Evolutionary conservation across 2,888 invertebrate genomes (phyloP).

Genomic region (Oscheius onirici): DNA sequence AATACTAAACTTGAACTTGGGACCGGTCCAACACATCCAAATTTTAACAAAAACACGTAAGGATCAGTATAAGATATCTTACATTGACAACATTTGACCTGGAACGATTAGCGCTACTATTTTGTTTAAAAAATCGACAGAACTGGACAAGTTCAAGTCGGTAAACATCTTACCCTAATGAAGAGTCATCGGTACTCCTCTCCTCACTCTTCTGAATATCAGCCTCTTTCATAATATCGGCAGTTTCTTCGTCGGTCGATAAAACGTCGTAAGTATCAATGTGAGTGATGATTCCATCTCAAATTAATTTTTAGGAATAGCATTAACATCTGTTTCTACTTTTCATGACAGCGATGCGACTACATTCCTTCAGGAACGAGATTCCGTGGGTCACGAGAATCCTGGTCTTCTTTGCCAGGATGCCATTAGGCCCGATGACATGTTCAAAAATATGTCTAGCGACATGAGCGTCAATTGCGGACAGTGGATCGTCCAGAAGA

Average conservation of each 20-base stretch:
- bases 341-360: slow-evolving; percentile 88
- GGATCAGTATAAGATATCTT: no score
- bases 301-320: background rate
- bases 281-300: slow-evolving; percentile 52
- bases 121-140: background rate
- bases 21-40: no score
- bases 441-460: slow-evolving; percentile 82
- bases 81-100: no score
- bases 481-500: slow-evolving; percentile 91
- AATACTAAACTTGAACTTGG: no score
- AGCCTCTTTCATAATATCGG: slow-evolving; percentile 48
- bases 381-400: slow-evolving; percentile 94
- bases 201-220: slow-evolving; percentile 39
- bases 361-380: slow-evolving; percentile 89
- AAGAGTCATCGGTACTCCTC: slow-evolving; percentile 11
- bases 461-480: slow-evolving; percentile 95
- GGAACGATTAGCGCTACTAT: no score
- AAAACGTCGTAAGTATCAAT: slow-evolving; percentile 54
- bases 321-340: slow-evolving; percentile 61
- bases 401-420: slow-evolving; percentile 78
- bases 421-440: slow-evolving; percentile 68
- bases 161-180: background rate
- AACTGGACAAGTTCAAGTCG: no score
- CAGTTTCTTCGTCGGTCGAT: slow-evolving; percentile 42
- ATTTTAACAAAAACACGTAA: no score